Evolutionary conservation across 2,113 vertebrate genomes (phyloP).

Genomic region (Triplophysa dalaica): DNA sequence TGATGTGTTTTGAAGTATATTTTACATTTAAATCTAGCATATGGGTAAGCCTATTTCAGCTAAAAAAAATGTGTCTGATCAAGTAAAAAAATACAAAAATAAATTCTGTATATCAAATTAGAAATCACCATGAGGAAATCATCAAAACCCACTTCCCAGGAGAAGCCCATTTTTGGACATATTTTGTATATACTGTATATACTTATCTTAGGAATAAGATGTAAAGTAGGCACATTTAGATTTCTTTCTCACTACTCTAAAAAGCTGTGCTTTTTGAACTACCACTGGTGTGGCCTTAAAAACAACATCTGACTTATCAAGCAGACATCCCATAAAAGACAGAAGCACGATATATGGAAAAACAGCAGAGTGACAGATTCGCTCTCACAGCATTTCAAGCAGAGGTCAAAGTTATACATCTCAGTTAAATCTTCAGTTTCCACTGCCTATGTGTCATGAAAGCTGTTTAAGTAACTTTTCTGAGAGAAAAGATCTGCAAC

Average conservation of each 20-base stretch:
- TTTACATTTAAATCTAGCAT: too few relatives aligned
- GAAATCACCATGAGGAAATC: background rate
- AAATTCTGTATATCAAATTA: background rate
- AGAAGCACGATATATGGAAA: slow-evolving; percentile 5
- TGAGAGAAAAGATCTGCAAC: background rate
- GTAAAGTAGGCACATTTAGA: too few relatives aligned
- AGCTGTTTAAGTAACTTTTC: background rate
- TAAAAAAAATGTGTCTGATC: too few relatives aligned
- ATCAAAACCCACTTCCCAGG: background rate
- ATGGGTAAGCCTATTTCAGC: too few relatives aligned
- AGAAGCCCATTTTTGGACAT: background rate
- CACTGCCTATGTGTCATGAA: background rate
- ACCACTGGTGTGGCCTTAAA: background rate
- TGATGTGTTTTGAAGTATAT: too few relatives aligned
- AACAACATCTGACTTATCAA: slow-evolving; percentile 24
- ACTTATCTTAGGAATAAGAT: too few relatives aligned
- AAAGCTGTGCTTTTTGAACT: background rate
- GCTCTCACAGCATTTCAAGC: background rate
- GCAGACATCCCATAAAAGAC: background rate
- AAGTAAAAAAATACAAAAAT: too few relatives aligned
- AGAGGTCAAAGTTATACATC: slow-evolving; percentile 20
- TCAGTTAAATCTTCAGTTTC: background rate
- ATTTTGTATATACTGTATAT: background rate
- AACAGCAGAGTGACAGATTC: background rate
- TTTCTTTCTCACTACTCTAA: background rate